Percentiles rank a stretch among this genome's conserved stretches.
phyloP scores from a whole-genome alignment of 2,888 invertebrate species.

The Sicus ferrugineus region DNA sequence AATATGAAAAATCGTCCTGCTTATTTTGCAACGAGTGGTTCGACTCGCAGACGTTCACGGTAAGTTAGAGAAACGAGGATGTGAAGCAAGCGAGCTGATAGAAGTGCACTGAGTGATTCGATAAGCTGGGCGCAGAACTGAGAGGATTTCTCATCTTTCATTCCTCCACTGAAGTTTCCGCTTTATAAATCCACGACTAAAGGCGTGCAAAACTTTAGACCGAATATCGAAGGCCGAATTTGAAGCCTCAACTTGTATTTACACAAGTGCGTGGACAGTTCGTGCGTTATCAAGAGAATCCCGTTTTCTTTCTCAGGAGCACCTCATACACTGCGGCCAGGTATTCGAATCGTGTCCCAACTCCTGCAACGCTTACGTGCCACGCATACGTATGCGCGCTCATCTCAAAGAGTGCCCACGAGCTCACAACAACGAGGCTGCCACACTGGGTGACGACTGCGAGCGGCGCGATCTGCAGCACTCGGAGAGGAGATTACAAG shows the following conservation, averaged over 20 bases:
- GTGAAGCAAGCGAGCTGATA: too few species aligned
- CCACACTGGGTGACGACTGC: conserved; percentile 42
- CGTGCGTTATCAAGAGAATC: background rate
- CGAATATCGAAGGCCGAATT: too few species aligned
- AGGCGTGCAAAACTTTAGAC: too few species aligned
- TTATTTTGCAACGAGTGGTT: conserved; percentile 75
- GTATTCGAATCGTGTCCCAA: conserved; percentile 76
- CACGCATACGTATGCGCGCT: conserved; percentile 70
- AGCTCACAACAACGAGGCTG: conserved; percentile 42
- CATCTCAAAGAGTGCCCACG: conserved; percentile 67
- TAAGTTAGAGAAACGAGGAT: too few species aligned
- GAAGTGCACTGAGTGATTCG: too few species aligned
- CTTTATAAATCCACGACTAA: too few species aligned
- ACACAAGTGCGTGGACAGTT: too few species aligned
- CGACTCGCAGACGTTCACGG: conserved; percentile 72
- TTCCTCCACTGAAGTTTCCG: too few species aligned
- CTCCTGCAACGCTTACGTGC: conserved; percentile 75
- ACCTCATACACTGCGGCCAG: conserved; percentile 75
- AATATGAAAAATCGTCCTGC: conserved; percentile 68
- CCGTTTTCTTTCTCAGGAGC: conserved; percentile 65
- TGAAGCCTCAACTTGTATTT: too few species aligned
- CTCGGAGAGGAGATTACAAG: conserved; percentile 50
- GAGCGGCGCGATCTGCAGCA: conserved; percentile 49
- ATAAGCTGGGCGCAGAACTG: too few species aligned
- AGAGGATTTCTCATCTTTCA: too few species aligned